These are phyloP conservation scores for Autographa gamma DNA, from an alignment of 2,888 invertebrate species.

Conservation along the genomic window DNA sequence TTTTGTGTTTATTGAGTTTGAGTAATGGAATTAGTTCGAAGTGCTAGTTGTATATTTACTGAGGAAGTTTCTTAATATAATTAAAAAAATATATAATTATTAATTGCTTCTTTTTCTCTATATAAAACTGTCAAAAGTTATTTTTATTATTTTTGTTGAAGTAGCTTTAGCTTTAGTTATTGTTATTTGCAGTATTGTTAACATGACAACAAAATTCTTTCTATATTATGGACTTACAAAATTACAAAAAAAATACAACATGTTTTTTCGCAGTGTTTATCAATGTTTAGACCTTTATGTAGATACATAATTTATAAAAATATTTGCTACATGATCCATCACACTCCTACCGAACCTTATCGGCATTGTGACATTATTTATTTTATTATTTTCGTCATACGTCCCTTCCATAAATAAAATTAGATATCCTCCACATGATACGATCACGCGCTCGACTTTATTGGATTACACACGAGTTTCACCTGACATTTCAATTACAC, in stretches of 20 bases:
- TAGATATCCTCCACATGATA: conserved; percentile 32
- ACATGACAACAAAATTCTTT: no score
- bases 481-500: conserved; percentile 65
- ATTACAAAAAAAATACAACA: no score
- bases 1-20: conserved; percentile 32
- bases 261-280: no score
- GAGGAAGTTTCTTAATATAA: conserved; percentile 27
- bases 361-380: background rate
- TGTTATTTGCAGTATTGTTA: no score
- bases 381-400: conserved; percentile 1
- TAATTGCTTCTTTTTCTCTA: no score
- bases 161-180: no score
- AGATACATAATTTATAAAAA: background rate
- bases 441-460: conserved; percentile 56
- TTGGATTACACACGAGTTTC: conserved; percentile 58
- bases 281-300: no score
- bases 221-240: no score
- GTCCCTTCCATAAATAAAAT: conserved; percentile 36
- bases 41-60: conserved; percentile 14
- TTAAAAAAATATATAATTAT: background rate
- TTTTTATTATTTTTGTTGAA: no score
- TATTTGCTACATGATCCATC: background rate
- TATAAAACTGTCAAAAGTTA: no score
- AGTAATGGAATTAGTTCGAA: conserved; percentile 42
- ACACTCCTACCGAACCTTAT: background rate